A percentile compares a stretch with the other conserved stretches of the same genome.
Conservation (phyloP, 2,888 invertebrate genomes). For the Lycaena phlaeas region DNA sequence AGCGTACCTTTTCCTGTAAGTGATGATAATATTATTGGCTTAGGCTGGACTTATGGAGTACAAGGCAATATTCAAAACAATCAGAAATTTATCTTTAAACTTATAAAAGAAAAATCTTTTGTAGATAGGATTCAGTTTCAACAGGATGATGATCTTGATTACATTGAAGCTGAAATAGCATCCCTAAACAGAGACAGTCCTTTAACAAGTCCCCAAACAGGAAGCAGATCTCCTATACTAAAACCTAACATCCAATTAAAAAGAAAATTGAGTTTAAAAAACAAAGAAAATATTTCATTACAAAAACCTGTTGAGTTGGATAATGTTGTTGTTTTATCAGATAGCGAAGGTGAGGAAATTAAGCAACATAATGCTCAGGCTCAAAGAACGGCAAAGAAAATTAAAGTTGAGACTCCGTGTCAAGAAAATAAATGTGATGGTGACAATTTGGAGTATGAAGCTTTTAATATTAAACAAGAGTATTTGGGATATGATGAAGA, state of each 20-base stretch:
- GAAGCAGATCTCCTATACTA: conserved; percentile 22
- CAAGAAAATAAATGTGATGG: conserved; percentile 37
- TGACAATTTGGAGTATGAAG: conserved; percentile 45
- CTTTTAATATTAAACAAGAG: conserved; percentile 54
- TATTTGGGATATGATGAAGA: conserved; percentile 51
- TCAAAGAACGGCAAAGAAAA: conserved; percentile 34
- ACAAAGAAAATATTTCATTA: conserved; percentile 7
- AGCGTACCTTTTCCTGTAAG: conserved; percentile 39
- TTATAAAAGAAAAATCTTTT: conserved; percentile 30
- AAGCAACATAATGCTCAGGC: conserved; percentile 15
- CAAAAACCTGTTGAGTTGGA: conserved; percentile 8
- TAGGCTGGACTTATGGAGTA: conserved; percentile 57
- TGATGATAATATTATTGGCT: conserved; percentile 64
- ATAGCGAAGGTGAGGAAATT: conserved; percentile 30
- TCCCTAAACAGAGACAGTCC: conserved; percentile 9
- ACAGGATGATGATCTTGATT: conserved; percentile 37
- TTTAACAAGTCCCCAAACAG: not conserved
- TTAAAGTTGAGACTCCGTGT: conserved; percentile 30
- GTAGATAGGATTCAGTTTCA: conserved; percentile 36
- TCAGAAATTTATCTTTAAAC: conserved; percentile 52
- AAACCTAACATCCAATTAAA: conserved; percentile 30
- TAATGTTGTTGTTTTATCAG: conserved; percentile 34
- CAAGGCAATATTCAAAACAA: conserved; percentile 34
- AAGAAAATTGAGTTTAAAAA: conserved; percentile 30
- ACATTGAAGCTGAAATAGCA: conserved; percentile 33